These are phyloP conservation scores for Boulengeromyrus knoepffleri DNA, from an alignment of 2,113 vertebrate species.

Conservation along the genomic window DNA sequence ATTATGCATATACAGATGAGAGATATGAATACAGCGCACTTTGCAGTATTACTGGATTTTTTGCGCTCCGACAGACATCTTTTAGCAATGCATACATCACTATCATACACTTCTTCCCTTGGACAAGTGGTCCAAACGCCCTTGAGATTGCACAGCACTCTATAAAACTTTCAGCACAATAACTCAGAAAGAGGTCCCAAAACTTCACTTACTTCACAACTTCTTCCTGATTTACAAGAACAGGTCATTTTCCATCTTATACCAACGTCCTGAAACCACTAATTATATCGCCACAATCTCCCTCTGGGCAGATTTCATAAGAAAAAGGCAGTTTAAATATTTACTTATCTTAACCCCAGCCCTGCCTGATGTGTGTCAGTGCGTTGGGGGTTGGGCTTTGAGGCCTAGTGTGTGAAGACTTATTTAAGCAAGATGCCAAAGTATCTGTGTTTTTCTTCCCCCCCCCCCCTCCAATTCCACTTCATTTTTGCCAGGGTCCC, in stretches of 20 bases:
- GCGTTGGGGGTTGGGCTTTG: slow-evolving; percentile 47
- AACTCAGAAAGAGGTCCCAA: neutral
- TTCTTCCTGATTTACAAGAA: neutral
- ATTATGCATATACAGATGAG: neutral
- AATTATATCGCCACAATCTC: neutral
- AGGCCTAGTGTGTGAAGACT: slow-evolving; percentile 41
- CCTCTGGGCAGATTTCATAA: neutral
- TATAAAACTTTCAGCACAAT: slow-evolving; percentile 10
- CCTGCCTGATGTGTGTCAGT: slow-evolving; percentile 39
- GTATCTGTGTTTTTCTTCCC: slow-evolving; percentile 27
- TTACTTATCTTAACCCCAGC: slow-evolving; percentile 26
- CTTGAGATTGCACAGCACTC: neutral
- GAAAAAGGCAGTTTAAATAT: slow-evolving; percentile 11
- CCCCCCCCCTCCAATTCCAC: neutral
- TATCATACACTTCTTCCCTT: neutral
- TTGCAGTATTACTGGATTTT: neutral
- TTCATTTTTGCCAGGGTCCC: slow-evolving; percentile 39
- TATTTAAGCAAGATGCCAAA: slow-evolving; percentile 53
- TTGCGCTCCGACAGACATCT: neutral
- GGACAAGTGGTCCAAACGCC: neutral
- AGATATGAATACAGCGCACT: neutral
- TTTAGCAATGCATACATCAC: neutral
- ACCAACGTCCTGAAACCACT: neutral
- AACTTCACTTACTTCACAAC: neutral
- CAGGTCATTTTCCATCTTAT: slow-evolving; percentile 6